phyloP scores from a whole-genome alignment of 2,888 invertebrate genomes.

The Stenodera caucasica region DNA sequence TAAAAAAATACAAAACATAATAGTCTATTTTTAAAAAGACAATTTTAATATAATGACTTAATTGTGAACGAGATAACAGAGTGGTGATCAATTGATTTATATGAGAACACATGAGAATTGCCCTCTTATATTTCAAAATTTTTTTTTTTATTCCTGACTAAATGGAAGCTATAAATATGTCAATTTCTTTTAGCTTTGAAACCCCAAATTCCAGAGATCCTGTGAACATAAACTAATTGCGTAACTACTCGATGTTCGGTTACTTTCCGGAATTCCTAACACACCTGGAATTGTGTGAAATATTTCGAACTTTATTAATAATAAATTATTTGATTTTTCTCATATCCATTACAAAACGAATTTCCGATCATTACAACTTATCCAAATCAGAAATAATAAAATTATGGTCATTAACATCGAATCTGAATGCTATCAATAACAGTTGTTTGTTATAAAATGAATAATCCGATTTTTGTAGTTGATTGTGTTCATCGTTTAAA shows the following conservation, averaged over 20 bases:
- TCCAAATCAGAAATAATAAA: not conserved
- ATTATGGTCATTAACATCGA: not conserved
- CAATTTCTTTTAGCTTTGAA: not conserved
- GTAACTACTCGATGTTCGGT: not conserved
- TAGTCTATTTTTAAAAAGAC: slow-evolving; percentile 1
- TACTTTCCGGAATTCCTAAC: not conserved
- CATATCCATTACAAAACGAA: not conserved
- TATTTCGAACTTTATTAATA: not conserved
- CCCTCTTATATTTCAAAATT: too few relatives aligned
- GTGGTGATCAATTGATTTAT: slow-evolving; percentile 22
- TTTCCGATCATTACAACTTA: not conserved
- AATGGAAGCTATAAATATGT: not conserved
- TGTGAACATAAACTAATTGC: not conserved
- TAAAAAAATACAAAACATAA: not conserved
- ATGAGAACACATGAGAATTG: not conserved
- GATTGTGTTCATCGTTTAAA: not conserved
- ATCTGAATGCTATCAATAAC: not conserved
- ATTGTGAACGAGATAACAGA: slow-evolving; percentile 3
- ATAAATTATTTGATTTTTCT: not conserved
- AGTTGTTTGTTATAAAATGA: not conserved
- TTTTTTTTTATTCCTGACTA: not conserved
- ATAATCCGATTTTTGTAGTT: not conserved
- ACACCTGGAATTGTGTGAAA: not conserved
- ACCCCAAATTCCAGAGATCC: not conserved
- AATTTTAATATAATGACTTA: slow-evolving; percentile 7